phyloP scores from a whole-genome alignment of 2,888 invertebrate genomes.

The Drosophila ustulata region DNA sequence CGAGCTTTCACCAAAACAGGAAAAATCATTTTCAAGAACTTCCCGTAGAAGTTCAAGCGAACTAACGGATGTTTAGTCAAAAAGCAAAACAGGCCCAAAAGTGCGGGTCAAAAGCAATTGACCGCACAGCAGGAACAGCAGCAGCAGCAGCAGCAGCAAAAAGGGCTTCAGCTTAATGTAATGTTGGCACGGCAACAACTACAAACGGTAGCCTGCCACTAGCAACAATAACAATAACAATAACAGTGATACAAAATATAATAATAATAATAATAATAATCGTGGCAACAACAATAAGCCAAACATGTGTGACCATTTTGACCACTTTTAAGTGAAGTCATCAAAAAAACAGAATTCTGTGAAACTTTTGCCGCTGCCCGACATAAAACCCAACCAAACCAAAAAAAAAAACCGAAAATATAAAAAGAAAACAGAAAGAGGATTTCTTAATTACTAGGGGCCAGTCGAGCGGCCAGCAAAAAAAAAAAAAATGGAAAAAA shows the following conservation, averaged over 20 bases:
- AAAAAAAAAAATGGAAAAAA: slow-evolving; percentile 21
- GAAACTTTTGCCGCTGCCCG: slow-evolving; percentile 68
- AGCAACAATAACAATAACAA: slow-evolving; percentile 66
- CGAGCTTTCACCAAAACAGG: slow-evolving; percentile 74
- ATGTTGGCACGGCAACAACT: slow-evolving; percentile 55
- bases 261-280: slow-evolving; percentile 44
- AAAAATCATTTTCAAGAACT: slow-evolving; percentile 69
- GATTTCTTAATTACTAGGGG: slow-evolving; percentile 78
- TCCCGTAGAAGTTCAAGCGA: slow-evolving; percentile 36
- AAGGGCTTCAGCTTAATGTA: slow-evolving; percentile 62
- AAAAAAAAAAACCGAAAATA: slow-evolving; percentile 25
- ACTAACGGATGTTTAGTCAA: slow-evolving; percentile 62
- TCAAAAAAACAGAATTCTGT: slow-evolving; percentile 75
- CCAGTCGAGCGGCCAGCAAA: slow-evolving; percentile 24
- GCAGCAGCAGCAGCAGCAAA: slow-evolving; percentile 7
- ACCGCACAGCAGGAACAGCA: slow-evolving; percentile 59
- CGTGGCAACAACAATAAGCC: slow-evolving; percentile 46
- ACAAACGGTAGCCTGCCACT: slow-evolving; percentile 21
- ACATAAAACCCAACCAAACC: slow-evolving; percentile 55
- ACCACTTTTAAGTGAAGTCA: slow-evolving; percentile 81
- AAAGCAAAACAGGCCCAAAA: slow-evolving; percentile 27
- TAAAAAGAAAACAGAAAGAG: slow-evolving; percentile 59
- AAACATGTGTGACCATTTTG: slow-evolving; percentile 71
- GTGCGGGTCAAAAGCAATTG: slow-evolving; percentile 74
- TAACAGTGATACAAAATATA: slow-evolving; percentile 36